Evolutionary conservation across 2,888 invertebrate species (phyloP).

Genomic region (Latrodectus elegans): DNA sequence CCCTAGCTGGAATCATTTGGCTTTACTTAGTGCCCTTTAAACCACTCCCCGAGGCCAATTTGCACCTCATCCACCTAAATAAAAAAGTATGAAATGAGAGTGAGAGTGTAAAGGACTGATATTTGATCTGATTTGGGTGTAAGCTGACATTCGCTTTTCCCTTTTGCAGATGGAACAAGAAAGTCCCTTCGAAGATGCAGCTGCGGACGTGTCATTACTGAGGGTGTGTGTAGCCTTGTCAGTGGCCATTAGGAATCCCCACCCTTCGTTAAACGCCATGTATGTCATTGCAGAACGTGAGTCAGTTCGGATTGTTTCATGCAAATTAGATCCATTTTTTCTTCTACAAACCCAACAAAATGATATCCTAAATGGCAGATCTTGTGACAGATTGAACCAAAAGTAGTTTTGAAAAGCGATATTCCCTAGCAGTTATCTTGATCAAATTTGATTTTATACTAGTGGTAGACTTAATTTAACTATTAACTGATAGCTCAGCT

Average conservation of each 20-base stretch:
- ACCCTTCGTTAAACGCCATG: slow-evolving; percentile 45
- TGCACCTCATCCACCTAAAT: slow-evolving; percentile 7
- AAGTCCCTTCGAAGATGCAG: slow-evolving; percentile 19
- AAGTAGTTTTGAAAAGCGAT: not conserved
- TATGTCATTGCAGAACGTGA: slow-evolving; percentile 44
- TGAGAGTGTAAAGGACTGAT: slow-evolving; percentile 5
- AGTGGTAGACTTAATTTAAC: not conserved
- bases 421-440: not conserved
- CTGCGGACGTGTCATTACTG: slow-evolving; percentile 57
- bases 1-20: not conserved
- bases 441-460: slow-evolving; percentile 8
- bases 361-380: not conserved
- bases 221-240: slow-evolving; percentile 54
- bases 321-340: slow-evolving; percentile 19
- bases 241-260: slow-evolving; percentile 42
- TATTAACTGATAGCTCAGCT: not conserved
- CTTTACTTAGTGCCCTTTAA: not conserved
- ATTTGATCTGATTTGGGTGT: slow-evolving; percentile 36
- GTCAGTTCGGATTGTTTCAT: slow-evolving; percentile 29
- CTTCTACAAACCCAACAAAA: not conserved
- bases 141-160: slow-evolving; percentile 35
- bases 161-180: slow-evolving; percentile 11
- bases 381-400: not conserved
- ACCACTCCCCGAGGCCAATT: slow-evolving; percentile 2
- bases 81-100: not conserved